These are phyloP conservation scores for Anas capensis DNA, from an alignment of 2,797 vertebrate species.

Conservation along the genomic window DNA sequence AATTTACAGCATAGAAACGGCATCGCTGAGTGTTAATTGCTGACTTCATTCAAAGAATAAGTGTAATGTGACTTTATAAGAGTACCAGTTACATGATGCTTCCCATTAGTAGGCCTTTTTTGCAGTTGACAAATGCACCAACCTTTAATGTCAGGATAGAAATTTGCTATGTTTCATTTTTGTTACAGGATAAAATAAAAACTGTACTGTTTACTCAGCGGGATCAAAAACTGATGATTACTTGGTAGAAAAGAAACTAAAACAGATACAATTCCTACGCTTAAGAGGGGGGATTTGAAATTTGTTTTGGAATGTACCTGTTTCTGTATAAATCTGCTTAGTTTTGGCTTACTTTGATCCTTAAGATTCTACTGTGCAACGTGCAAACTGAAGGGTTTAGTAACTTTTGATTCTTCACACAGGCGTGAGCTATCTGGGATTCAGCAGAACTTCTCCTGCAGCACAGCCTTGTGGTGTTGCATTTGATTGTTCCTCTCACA, in stretches of 20 bases:
- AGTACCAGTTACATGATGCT: background rate
- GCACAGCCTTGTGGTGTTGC: background rate
- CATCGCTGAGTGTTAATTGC: background rate
- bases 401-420: background rate
- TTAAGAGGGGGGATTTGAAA: background rate
- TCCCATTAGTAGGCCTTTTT: background rate
- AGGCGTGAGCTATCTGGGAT: background rate
- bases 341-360: background rate
- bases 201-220: background rate
- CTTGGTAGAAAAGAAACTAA: background rate
- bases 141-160: background rate
- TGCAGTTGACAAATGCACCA: background rate
- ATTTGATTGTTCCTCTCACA: background rate
- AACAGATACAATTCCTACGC: background rate
- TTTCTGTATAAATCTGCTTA: background rate
- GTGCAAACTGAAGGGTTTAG: background rate
- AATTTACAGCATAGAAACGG: background rate
- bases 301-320: background rate
- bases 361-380: background rate
- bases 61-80: background rate
- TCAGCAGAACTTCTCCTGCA: background rate
- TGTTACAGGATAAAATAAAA: background rate
- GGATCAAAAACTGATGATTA: background rate
- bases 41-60: background rate
- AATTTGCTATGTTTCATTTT: background rate